phyloP scores from a whole-genome alignment of 1,140 invertebrate species.

The Sinella curviseta region DNA sequence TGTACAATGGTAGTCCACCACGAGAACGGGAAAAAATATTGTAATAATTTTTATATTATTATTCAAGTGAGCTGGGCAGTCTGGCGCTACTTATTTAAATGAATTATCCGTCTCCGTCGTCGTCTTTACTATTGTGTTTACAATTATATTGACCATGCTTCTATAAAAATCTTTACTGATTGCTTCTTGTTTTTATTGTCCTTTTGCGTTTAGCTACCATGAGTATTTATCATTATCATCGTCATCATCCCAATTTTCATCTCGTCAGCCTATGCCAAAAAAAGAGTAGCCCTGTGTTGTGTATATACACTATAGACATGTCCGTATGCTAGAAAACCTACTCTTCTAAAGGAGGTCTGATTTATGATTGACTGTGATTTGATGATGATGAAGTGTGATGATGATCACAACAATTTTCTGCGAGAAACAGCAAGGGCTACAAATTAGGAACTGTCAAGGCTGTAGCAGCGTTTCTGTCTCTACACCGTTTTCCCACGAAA shows the following conservation, averaged over 20 bases:
- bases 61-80: slow-evolving; percentile 6
- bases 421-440: background rate
- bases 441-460: background rate
- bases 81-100: slow-evolving; percentile 4
- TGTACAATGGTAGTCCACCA: background rate
- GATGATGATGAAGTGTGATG: background rate
- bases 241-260: too few species aligned
- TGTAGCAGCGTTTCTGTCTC: too few species aligned
- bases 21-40: too few species aligned
- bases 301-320: too few species aligned
- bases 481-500: too few species aligned
- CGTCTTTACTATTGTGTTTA: background rate
- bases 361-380: background rate
- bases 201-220: too few species aligned
- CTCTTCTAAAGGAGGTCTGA: background rate
- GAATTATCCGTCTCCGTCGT: slow-evolving; percentile 6
- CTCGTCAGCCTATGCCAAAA: too few species aligned
- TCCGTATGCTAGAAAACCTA: background rate
- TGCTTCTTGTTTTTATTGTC: background rate
- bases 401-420: background rate
- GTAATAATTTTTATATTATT: too few species aligned
- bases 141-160: background rate
- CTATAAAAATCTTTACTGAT: background rate
- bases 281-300: too few species aligned
- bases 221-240: too few species aligned